phyloP scores from a whole-genome alignment of 2,797 vertebrate genomes.

The Neomorphus geoffroyi region DNA sequence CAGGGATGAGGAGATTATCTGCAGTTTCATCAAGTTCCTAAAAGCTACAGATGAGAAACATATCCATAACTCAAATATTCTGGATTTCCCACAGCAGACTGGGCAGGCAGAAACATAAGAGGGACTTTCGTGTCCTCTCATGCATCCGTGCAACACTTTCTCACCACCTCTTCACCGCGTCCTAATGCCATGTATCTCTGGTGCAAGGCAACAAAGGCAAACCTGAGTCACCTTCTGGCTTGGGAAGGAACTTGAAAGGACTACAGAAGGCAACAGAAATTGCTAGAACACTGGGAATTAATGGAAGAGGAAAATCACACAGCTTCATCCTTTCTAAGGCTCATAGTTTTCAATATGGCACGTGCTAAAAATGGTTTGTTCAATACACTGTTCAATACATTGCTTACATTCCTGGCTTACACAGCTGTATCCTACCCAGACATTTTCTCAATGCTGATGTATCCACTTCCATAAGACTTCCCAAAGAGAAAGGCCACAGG shows the following conservation, averaged over 20 bases:
- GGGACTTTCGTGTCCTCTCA: background rate
- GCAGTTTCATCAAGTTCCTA: background rate
- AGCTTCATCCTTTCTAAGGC: background rate
- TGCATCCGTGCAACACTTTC: background rate
- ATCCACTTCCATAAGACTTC: background rate
- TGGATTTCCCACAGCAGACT: background rate
- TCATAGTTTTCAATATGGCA: background rate
- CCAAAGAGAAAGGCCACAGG: background rate
- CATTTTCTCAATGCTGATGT: background rate
- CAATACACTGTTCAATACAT: background rate
- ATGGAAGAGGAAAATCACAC: background rate
- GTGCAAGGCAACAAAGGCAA: background rate
- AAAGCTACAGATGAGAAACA: background rate
- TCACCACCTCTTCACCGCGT: background rate
- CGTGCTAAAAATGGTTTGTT: background rate
- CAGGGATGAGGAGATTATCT: background rate
- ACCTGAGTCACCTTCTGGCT: background rate
- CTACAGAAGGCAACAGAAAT: background rate
- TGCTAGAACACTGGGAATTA: background rate
- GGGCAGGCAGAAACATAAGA: accelerated
- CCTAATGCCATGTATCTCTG: background rate
- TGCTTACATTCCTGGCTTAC: background rate
- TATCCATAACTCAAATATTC: background rate
- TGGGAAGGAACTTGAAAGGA: background rate
- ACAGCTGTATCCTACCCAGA: background rate